Evolutionary conservation across 2,113 vertebrate species (phyloP).

Genomic region (Lucifuga dentata): DNA sequence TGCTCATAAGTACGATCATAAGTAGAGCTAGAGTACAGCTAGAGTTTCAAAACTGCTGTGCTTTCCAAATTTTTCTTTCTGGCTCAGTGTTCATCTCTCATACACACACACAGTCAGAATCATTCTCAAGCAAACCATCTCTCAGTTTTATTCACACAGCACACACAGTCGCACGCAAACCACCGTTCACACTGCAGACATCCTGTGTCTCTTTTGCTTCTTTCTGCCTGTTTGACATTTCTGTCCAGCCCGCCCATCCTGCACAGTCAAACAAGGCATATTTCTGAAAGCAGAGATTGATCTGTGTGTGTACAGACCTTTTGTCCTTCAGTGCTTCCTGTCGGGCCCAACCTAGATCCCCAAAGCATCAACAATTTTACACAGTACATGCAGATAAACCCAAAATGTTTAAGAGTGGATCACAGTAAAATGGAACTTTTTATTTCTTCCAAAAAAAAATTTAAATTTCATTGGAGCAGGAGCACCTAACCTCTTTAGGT

Average conservation of each 20-base stretch:
- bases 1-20: slow-evolving; percentile 45
- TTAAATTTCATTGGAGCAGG: too few relatives aligned
- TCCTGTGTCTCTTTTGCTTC: slow-evolving; percentile 2
- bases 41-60: slow-evolving; percentile 40
- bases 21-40: slow-evolving; percentile 39
- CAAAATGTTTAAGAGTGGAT: slow-evolving; percentile 1
- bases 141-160: slow-evolving; percentile 8
- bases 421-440: slow-evolving; percentile 28
- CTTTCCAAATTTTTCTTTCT: not conserved
- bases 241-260: slow-evolving; percentile 2
- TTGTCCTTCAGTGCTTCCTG: slow-evolving; percentile 46
- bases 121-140: not conserved
- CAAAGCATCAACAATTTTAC: slow-evolving; percentile 14
- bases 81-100: slow-evolving; percentile 3
- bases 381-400: slow-evolving; percentile 5
- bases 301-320: slow-evolving; percentile 40
- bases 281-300: slow-evolving; percentile 30
- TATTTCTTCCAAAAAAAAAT: slow-evolving; percentile 42
- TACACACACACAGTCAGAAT: slow-evolving; percentile 19
- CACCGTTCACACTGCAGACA: slow-evolving; percentile 8
- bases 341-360: slow-evolving; percentile 14
- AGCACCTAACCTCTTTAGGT: too few relatives aligned
- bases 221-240: slow-evolving; percentile 23
- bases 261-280: slow-evolving; percentile 29
- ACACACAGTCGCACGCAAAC: not conserved